phyloP scores from a whole-genome alignment of 1,140 invertebrate genomes.

The Frieseomelitta varia region DNA sequence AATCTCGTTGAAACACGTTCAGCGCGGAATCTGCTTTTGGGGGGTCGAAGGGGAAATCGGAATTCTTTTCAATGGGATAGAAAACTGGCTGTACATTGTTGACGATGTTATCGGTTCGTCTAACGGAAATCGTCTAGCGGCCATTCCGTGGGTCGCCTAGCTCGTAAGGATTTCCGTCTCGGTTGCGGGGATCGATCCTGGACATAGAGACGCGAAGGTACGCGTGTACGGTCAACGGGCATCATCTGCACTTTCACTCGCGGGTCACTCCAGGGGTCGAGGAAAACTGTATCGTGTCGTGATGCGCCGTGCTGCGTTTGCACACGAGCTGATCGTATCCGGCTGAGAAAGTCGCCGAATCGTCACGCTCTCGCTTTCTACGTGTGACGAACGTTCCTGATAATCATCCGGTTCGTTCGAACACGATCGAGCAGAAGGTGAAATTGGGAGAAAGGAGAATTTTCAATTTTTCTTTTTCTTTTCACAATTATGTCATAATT shows the following conservation, averaged over 20 bases:
- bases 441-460: neutral
- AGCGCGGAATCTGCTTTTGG: constrained; percentile 19
- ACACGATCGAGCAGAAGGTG: neutral
- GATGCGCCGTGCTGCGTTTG: constrained; percentile 55
- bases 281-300: constrained; percentile 64
- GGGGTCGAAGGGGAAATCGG: too few relatives aligned
- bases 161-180: constrained; percentile 52
- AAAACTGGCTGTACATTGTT: neutral
- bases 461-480: neutral
- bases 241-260: constrained; percentile 61
- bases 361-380: constrained; percentile 25
- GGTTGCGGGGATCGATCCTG: constrained; percentile 16
- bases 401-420: neutral
- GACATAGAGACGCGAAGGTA: neutral
- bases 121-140: constrained; percentile 32
- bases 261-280: constrained; percentile 48
- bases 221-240: constrained; percentile 1
- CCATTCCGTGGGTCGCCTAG: constrained; percentile 7
- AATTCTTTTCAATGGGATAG: constrained; percentile 2
- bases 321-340: constrained; percentile 46
- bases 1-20: neutral
- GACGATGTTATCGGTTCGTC: constrained; percentile 9
- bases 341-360: constrained; percentile 27
- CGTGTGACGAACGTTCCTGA: neutral
- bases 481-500: too few relatives aligned